These are phyloP conservation scores for Olivierus martensii DNA, from an alignment of 1,140 invertebrate genomes.

Conservation along the genomic window DNA sequence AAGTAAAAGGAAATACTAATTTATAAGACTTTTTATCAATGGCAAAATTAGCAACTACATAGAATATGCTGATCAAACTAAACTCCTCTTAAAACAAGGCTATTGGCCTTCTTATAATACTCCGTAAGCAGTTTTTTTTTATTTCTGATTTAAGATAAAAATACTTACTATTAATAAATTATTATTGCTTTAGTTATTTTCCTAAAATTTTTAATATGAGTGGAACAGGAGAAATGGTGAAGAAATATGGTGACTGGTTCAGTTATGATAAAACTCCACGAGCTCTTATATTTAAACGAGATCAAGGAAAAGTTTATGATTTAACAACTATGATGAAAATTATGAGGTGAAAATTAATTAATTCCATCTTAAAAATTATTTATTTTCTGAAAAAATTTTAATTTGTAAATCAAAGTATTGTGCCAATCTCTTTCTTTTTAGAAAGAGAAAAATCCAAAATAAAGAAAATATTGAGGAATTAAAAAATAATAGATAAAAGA, in stretches of 20 bases:
- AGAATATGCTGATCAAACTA: slow-evolving; percentile 45
- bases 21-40: too few relatives aligned
- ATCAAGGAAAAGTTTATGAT: slow-evolving; percentile 41
- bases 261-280: slow-evolving; percentile 46
- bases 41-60: neutral
- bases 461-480: too few relatives aligned
- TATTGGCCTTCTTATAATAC: slow-evolving; percentile 70
- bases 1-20: too few relatives aligned
- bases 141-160: neutral
- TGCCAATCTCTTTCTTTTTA: too few relatives aligned
- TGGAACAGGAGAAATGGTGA: slow-evolving; percentile 37
- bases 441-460: too few relatives aligned
- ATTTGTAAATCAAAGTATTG: too few relatives aligned
- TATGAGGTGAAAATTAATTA: slow-evolving; percentile 36
- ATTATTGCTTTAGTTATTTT: slow-evolving; percentile 38
- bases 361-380: too few relatives aligned
- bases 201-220: slow-evolving; percentile 46
- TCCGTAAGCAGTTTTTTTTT: slow-evolving; percentile 35
- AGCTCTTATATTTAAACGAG: slow-evolving; percentile 46
- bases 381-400: too few relatives aligned
- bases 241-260: slow-evolving; percentile 55
- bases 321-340: slow-evolving; percentile 41
- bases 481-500: too few relatives aligned
- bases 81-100: slow-evolving; percentile 44
- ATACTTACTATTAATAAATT: neutral